Base-by-base conservation (phyloP, 23 tunicate genomes). In the Styela clava region DNA sequence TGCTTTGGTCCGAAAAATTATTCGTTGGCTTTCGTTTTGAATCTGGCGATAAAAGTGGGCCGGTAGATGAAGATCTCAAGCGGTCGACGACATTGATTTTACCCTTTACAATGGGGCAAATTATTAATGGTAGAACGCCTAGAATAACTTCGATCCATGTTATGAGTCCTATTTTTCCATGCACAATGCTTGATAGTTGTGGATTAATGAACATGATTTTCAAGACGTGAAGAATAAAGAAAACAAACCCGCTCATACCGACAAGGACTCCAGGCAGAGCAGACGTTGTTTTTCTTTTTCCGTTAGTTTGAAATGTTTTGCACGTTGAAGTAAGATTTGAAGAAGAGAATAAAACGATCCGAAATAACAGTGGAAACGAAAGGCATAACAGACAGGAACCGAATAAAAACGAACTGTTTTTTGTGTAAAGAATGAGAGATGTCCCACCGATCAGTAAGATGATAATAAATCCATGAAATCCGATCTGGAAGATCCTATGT, bases 201-300 rank as follows among this genome's bases (percentile, higher is more conserved):
- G 89, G 89, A 0, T 70, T 86, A 16, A 86, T 70, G 70, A 79
- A 79, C 63, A 71, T 63, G 9, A 86, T 24, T 44, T 25, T 65
- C 37, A 86, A 31, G 19, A 70, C 0, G 61, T 86, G 65, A 51
- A 34, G 26, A 31, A 33, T 18, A 26, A 71, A 19, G 30, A 79
- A 70, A 31, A 33, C 31, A 24, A 70, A 27, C 19, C 64, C 64
- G 7, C 62, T 56, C 16, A 52, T 16, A 21, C 35, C 19, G 23
- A 67, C 19, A 18, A 67, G 16, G 24, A 67, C 16, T 29, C 71
- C 71, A 36, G 52, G 78, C 9, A 16, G 18, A 36, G 29, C 36
- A 31, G 20, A 16, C 9, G 16, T n/a, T 23, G 78, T 23, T 16
- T 24, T 36, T 24, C 44, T 72, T n/a, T 34, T n/a, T 72, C 78